Evolutionary conservation across 2,113 vertebrate species (phyloP), one percentile per base, ranked within the genome.

Genomic region (Cynopterus brachyotis): DNA sequence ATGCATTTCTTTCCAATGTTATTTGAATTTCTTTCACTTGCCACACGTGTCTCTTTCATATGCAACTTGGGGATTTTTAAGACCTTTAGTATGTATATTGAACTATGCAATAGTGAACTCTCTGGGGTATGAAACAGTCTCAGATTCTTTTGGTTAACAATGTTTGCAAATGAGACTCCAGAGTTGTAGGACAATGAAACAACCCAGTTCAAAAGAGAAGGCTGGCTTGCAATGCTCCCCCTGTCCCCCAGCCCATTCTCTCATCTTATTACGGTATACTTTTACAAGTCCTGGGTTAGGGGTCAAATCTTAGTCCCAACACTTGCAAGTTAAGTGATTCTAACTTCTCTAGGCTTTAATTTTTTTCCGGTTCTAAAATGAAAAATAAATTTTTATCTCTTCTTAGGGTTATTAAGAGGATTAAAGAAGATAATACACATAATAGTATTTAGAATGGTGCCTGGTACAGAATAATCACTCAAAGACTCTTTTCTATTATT

Each of bases 161-260:
- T 81, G 28, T 86, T 90, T 95, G 26, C 79, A 90, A 92, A 95
- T 80, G 42, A 87, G 64, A 73, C 62, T 92, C 3, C 55, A 69
- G 30, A 55, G 73, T 83, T 84, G 13, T 13, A 28, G 40, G 17
- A 78, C 40, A 60, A 67, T 76, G 67, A 89, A 89, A 82, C 16
- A 10, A 91, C 37, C 4, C 35, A 80, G 35, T 91, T 91, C 17
- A 62, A 92, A 89, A 60, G 42, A 83, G 19, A 95, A 72, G 10
- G 2, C 9, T 78, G 22, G 10, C 28, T 78, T 53, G 16, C 17
- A 32, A 19, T 50, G 17, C 59, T 30, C 10, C 26, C 12, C 11
- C 26, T 1, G 2, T 3, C 24, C 22, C 8, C 9, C 59, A 26
- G 26, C 2, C 1, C 19, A 53, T 50, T 80, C 17, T 95, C 37